Evolutionary conservation across 2,113 vertebrate species (phyloP).

Genomic region (Mirza zaza): DNA sequence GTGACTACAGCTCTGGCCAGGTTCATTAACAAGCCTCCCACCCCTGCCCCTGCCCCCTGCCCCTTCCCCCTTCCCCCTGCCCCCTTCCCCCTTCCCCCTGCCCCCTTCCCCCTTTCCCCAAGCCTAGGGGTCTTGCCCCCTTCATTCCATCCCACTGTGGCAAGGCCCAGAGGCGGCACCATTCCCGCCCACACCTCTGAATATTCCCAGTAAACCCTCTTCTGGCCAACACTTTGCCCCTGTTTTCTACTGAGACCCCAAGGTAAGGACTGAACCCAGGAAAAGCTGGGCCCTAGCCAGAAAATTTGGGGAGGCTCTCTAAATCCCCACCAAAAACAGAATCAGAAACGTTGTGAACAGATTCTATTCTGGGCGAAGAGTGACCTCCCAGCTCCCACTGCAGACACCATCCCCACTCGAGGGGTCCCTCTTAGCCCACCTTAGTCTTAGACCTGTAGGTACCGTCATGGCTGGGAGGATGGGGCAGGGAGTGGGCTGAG

Average conservation of each 20-base stretch:
- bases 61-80: not conserved
- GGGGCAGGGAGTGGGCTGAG: not conserved
- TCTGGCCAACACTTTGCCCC: not conserved
- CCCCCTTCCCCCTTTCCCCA: not conserved
- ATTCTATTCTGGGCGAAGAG: not conserved
- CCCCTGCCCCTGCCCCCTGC: too few species aligned
- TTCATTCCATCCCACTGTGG: not conserved
- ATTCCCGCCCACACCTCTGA: not conserved
- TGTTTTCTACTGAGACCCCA: not conserved
- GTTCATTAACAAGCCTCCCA: not conserved
- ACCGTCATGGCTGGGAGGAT: not conserved
- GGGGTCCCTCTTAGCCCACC: not conserved
- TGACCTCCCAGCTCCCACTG: not conserved
- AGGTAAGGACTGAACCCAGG: not conserved
- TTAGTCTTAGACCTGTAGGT: not conserved
- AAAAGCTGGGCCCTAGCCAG: not conserved
- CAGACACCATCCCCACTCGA: not conserved
- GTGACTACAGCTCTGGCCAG: not conserved
- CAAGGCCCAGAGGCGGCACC: not conserved
- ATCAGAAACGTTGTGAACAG: not conserved
- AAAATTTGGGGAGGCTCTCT: not conserved
- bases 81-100: not conserved
- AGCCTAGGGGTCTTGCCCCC: not conserved
- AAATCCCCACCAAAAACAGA: not conserved
- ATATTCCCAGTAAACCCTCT: not conserved